Evolutionary conservation across 2,113 vertebrate genomes (phyloP), one percentile per base, ranked within the genome.

Genomic region (Sapajus apella): DNA sequence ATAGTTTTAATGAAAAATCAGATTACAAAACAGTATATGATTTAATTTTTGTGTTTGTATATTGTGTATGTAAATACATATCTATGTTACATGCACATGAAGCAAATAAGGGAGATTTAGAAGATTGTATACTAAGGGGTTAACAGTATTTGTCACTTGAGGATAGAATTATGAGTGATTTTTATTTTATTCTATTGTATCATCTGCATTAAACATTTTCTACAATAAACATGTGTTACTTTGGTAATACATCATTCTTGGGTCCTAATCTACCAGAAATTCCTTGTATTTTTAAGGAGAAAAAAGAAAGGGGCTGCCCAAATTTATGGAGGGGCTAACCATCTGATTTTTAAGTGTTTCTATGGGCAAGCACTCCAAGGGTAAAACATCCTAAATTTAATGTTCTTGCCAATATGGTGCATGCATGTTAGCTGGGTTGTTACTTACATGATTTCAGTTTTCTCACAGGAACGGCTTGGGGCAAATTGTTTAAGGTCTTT

Each of bases 361-460:
- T 18, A 47, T 2, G 18, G 30, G 4, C 8, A 66, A 95, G 64
- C 10, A 2, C 58, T 73, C 30, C 2, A 13, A 70, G 20, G 40
- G 14, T 27, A 66, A 77, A n/a, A 18, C 68, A 20, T 10, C n/a
- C 17, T 50, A 83, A 95, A 66, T 68, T 84, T 94, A 68, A 79
- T 40, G 16, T 55, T 40, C 40, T 50, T 91, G 58, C 56, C 58
- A 85, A 70, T n/a, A 40, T 47, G 58, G n/a, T 6, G 16, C 23
- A 18, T 32, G 3, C 9, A 9, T 30, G 12, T 45, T 90, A 25
- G 47, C 47, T 81, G 64, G 47, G 17, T 35, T 92, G 93, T 96
- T 91, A 97, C 98, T 97, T 76, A 98, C 98, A 98, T 98, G 73
- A 98, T 91, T 92, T 98, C 98, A 82, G 13, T 92, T 77, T 95